Base-by-base conservation (phyloP, 2,797 vertebrate genomes). In the Apodemus agrarius region DNA sequence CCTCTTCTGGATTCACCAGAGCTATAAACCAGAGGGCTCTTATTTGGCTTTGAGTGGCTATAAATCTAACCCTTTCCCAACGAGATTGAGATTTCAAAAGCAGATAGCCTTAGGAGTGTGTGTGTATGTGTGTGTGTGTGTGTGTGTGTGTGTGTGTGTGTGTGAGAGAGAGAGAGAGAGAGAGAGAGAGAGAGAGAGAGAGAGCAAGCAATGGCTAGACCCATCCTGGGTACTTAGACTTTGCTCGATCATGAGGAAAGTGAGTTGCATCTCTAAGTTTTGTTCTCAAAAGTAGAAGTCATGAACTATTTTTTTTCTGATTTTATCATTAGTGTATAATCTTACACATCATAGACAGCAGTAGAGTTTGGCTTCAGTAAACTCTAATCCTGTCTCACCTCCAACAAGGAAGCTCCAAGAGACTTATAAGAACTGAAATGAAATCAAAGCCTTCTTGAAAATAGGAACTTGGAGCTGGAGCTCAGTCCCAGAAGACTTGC, bases 311-410 rank as follows among this genome's bases (percentile, higher is more conserved):
- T 29, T 40, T 85, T 40, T 85, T 49, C 37, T 67, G 52, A 54
- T 93, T 94, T 87, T 81, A 78, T 49, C 34, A 69, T 49, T 80
- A 74, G 61, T 17, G 24, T 52, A 49, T 46, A 81, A 67, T 46
- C 3, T 81, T 19, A 40, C 61, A 65, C 29, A 8, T 2, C 19
- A 34, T 22, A 29, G 3, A 22, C 3, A 63, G 26, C 21, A 67
- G 9, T 1, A 43, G 24, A 75, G 6, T 76, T 19, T 7, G 9
- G 3, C 8, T 31, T n/a, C 16, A 6, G 29, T 6, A 37, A 5
- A 3, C 4, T 34, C 11, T 13, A 2, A 0, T 16, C 5, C n/a
- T 37, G 26, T 24, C 49, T n/a, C 24, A 12, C 11, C 8, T 29
- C 7, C 31, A 8, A 19, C 3, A 31, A 57, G 19, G 9, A 40